phyloP scores from a whole-genome alignment of 2,113 vertebrate species.

The Crotalus viridis region DNA sequence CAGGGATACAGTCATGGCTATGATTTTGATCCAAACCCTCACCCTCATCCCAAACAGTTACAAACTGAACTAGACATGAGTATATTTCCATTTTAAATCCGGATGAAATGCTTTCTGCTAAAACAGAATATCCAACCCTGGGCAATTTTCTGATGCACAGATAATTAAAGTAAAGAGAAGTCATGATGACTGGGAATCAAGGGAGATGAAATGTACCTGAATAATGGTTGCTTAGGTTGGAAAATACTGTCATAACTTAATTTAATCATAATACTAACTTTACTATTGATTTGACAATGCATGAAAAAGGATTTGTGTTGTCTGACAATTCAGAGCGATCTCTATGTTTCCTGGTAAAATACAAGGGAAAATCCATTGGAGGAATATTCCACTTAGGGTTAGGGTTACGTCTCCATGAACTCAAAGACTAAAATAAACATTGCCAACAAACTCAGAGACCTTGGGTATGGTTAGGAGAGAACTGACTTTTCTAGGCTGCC shows the following conservation, averaged over 20 bases:
- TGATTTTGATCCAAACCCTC: background rate
- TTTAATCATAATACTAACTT: background rate
- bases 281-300: background rate
- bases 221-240: background rate
- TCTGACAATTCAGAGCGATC: background rate
- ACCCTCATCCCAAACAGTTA: background rate
- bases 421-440: too few species aligned
- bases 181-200: background rate
- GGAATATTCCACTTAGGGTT: too few species aligned
- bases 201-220: background rate
- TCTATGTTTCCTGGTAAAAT: too few species aligned
- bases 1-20: background rate
- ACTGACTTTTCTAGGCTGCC: too few species aligned
- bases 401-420: too few species aligned
- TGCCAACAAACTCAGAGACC: too few species aligned
- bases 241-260: background rate
- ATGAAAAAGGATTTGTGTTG: background rate
- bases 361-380: too few species aligned
- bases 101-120: background rate
- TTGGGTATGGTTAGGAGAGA: too few species aligned
- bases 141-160: background rate
- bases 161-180: background rate
- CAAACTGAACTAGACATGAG: fast-evolving
- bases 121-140: background rate
- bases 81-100: background rate